These are phyloP conservation scores for Danio albolineatus DNA, from an alignment of 2,797 vertebrate species.

Conservation along the genomic window DNA sequence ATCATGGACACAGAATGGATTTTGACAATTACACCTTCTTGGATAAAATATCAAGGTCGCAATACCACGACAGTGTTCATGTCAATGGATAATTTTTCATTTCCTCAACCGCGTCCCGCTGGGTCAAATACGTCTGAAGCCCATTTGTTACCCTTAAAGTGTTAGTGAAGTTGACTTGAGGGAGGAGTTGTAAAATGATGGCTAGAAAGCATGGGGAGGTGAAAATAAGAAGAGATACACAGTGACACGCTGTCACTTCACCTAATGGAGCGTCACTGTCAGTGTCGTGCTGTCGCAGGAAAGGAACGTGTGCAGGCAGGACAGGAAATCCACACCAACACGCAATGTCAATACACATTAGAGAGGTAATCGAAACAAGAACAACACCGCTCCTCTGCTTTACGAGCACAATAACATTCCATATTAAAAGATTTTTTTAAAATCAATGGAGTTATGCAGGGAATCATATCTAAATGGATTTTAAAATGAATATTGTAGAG, in stretches of 20 bases:
- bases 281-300: not conserved
- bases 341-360: conserved; percentile 74
- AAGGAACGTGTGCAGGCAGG: conserved; percentile 36
- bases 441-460: conserved; percentile 66
- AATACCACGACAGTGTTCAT: conserved; percentile 60
- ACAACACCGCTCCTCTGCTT: conserved; percentile 61
- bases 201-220: conserved; percentile 34
- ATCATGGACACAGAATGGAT: conserved; percentile 59
- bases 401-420: conserved; percentile 63
- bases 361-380: conserved; percentile 65
- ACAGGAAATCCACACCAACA: conserved; percentile 67
- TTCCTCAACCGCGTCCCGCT: conserved; percentile 63
- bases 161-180: conserved; percentile 52
- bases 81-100: conserved; percentile 78
- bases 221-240: conserved; percentile 54
- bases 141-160: conserved; percentile 78
- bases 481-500: conserved; percentile 38
- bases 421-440: conserved; percentile 61
- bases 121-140: conserved; percentile 74
- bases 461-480: conserved; percentile 51
- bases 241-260: conserved; percentile 59
- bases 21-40: conserved; percentile 73
- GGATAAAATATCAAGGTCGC: conserved; percentile 78
- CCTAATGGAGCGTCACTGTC: conserved; percentile 64
- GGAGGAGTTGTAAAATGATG: conserved; percentile 55